Conservation (phyloP, 2,888 invertebrate genomes). For the Brachycybe producta region DNA sequence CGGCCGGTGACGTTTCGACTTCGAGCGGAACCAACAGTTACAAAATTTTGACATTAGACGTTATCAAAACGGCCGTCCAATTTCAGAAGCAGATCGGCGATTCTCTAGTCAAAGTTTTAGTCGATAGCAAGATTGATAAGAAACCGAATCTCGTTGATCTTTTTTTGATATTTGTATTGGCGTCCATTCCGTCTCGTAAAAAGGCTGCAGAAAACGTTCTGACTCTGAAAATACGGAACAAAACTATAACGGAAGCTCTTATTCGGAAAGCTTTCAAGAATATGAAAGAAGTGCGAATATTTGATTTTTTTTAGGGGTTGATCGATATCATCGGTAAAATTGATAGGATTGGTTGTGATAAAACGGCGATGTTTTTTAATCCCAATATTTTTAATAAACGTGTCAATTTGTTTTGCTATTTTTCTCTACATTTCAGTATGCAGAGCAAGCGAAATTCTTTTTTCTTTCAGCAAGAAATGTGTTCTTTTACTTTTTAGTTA, state of each 20-base stretch:
- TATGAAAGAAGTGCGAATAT: background rate
- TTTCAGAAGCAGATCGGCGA: background rate
- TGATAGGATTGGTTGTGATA: no score
- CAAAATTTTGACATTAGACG: background rate
- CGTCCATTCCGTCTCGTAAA: background rate
- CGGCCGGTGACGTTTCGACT: background rate
- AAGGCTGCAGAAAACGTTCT: background rate
- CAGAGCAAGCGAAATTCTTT: no score
- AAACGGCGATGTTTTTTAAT: no score
- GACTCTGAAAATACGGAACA: background rate
- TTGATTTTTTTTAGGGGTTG: no score
- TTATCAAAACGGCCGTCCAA: background rate
- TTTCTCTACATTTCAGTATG: no score
- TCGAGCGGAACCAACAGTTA: background rate
- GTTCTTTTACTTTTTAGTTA: no score
- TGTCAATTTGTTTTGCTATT: background rate
- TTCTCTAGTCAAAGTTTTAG: background rate
- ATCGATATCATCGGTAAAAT: no score
- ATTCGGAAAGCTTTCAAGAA: background rate
- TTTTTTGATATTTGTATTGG: background rate
- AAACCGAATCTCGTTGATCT: background rate
- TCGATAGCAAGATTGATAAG: background rate
- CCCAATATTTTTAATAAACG: background rate
- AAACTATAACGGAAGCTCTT: background rate
- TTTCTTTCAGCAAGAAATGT: no score